These are phyloP conservation scores for Ceraclea dissimilis DNA, from an alignment of 2,888 invertebrate genomes.

Conservation along the genomic window DNA sequence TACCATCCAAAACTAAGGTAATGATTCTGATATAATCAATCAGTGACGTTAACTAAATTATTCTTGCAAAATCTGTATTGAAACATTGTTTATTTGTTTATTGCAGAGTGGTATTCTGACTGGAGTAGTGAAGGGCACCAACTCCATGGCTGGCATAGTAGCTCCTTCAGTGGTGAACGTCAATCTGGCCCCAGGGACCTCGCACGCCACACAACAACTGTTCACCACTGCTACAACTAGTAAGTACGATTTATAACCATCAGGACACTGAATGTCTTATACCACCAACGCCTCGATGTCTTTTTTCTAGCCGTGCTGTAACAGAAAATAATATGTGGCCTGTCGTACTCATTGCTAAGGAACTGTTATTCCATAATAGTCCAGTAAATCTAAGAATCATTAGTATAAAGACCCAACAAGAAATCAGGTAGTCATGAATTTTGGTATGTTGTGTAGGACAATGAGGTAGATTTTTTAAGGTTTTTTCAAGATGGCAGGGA, in stretches of 20 bases:
- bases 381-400: too few relatives aligned
- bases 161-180: constrained; percentile 21
- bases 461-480: too few relatives aligned
- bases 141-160: constrained; percentile 16
- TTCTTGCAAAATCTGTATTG: not conserved
- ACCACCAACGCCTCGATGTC: not conserved
- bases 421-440: too few relatives aligned
- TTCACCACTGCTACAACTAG: constrained; percentile 16
- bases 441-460: too few relatives aligned
- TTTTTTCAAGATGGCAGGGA: too few relatives aligned
- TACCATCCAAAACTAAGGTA: constrained; percentile 33
- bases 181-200: constrained; percentile 22
- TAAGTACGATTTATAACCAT: constrained; percentile 4
- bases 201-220: constrained; percentile 13
- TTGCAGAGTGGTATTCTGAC: constrained; percentile 10
- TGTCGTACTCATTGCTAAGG: too few relatives aligned
- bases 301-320: too few relatives aligned
- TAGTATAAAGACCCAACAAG: too few relatives aligned
- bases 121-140: constrained; percentile 16
- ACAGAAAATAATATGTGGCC: too few relatives aligned
- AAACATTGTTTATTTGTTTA: not conserved
- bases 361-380: too few relatives aligned
- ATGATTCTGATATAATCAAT: not conserved
- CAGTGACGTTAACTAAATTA: not conserved
- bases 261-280: too few relatives aligned